Percentiles rank a stretch among this genome's conserved stretches.
Conservation (phyloP, 2,113 vertebrate genomes). For the Gymnorhina tibicen region DNA sequence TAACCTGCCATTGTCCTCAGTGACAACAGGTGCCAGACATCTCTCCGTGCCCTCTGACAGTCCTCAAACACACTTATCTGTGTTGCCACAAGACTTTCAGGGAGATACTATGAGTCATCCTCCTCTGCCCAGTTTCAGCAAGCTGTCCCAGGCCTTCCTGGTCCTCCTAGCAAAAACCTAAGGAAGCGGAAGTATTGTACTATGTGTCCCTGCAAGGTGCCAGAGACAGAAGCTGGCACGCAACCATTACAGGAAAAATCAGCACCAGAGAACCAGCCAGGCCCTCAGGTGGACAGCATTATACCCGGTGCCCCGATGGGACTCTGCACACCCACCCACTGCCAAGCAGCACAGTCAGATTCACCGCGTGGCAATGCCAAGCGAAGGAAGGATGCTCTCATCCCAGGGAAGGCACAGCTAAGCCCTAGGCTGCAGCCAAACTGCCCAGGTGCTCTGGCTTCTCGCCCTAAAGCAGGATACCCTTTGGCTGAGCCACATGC, state of each 20-base stretch:
- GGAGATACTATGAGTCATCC: neutral
- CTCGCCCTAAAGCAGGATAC: neutral
- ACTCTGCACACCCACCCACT: neutral
- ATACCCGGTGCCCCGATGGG: rapidly evolving
- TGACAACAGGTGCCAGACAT: neutral
- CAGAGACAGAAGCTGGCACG: neutral
- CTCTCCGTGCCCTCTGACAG: neutral
- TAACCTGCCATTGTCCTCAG: neutral
- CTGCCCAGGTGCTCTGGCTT: conserved; percentile 41
- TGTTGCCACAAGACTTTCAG: neutral
- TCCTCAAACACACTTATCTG: neutral
- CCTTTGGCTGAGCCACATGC: neutral
- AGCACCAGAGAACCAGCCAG: neutral
- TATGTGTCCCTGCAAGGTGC: neutral
- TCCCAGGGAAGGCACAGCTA: neutral
- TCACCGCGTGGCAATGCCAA: rapidly evolving
- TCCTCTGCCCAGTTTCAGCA: neutral
- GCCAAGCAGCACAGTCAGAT: neutral
- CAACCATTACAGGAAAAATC: neutral
- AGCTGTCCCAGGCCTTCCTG: neutral
- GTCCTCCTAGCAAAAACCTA: neutral
- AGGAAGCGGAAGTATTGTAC: neutral
- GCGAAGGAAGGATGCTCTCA: neutral
- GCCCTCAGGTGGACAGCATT: neutral
- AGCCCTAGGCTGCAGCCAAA: neutral